These are phyloP conservation scores for Sebastes iracundus DNA, from an alignment of 2,797 vertebrate species.

Conservation along the genomic window DNA sequence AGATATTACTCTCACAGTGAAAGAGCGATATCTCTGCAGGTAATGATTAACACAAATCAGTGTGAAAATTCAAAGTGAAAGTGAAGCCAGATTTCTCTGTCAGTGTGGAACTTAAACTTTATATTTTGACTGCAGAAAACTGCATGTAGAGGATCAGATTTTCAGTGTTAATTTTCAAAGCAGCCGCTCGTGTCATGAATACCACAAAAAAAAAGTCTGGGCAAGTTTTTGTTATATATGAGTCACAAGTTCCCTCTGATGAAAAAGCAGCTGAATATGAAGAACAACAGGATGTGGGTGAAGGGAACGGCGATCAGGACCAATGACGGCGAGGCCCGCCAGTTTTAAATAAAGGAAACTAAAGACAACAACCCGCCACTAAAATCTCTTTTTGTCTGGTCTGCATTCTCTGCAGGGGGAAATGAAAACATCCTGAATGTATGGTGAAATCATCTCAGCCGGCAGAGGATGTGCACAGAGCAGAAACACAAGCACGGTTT, in stretches of 20 bases:
- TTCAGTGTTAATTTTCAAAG: background rate
- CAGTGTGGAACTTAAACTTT: background rate
- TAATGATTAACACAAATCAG: background rate
- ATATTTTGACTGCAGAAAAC: background rate
- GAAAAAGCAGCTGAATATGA: conserved; percentile 47
- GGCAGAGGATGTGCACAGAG: background rate
- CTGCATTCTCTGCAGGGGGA: background rate
- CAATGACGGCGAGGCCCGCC: conserved; percentile 19
- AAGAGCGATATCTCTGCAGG: background rate
- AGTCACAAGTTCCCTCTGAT: conserved; percentile 35
- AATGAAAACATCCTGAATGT: conserved; percentile 3
- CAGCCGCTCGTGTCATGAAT: background rate
- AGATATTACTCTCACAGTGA: background rate
- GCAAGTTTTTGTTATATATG: conserved; percentile 12
- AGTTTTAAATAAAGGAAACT: conserved; percentile 54
- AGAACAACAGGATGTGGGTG: conserved; percentile 69
- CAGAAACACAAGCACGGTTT: background rate
- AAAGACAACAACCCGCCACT: background rate
- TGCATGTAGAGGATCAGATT: background rate
- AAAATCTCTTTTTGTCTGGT: background rate
- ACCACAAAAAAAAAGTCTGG: conserved; percentile 17
- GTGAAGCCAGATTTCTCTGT: background rate
- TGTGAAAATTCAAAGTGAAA: conserved; percentile 5
- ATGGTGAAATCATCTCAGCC: background rate
- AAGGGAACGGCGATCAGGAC: background rate